Percentiles rank a stretch among this genome's conserved stretches.
phyloP scores from a whole-genome alignment of 2,888 invertebrate genomes.

The Schrankia costaestrigalis region DNA sequence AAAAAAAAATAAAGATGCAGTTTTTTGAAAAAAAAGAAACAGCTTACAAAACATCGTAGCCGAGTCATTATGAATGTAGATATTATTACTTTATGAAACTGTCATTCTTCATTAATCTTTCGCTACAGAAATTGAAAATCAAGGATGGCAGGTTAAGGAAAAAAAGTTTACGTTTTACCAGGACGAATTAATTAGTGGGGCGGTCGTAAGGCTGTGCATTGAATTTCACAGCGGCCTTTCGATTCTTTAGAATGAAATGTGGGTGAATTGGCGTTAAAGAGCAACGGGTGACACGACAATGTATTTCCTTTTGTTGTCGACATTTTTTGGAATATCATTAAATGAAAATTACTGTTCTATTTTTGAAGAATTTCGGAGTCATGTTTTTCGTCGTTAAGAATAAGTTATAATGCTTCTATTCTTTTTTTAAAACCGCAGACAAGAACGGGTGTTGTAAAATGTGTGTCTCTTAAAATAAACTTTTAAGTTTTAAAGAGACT shows the following conservation, averaged over 20 bases:
- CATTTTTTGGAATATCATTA: no score
- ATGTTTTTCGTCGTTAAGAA: no score
- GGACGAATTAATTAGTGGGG: conserved; percentile 59
- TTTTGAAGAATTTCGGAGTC: no score
- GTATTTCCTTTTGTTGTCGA: conserved; percentile 11
- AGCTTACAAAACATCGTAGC: conserved; percentile 35
- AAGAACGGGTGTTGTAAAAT: no score
- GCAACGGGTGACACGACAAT: conserved; percentile 16
- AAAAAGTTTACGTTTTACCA: conserved; percentile 47
- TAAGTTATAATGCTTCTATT: no score
- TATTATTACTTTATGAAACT: conserved; percentile 44
- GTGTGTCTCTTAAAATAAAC: no score
- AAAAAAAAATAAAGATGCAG: no score
- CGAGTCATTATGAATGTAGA: conserved; percentile 48
- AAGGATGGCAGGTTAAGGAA: conserved; percentile 51
- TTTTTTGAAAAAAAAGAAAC: no score
- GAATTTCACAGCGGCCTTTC: conserved; percentile 41
- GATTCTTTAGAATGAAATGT: conserved; percentile 27
- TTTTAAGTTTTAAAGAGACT: no score
- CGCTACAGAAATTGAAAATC: conserved; percentile 62
- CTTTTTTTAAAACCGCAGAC: no score
- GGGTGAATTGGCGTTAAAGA: conserved; percentile 19
- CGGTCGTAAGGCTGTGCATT: conserved; percentile 39
- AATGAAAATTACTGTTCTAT: no score
- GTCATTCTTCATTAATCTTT: conserved; percentile 60